Percentiles rank a stretch among this genome's conserved stretches.
Evolutionary conservation across 2,113 vertebrate genomes (phyloP).

Genomic region (Scalopus aquaticus): DNA sequence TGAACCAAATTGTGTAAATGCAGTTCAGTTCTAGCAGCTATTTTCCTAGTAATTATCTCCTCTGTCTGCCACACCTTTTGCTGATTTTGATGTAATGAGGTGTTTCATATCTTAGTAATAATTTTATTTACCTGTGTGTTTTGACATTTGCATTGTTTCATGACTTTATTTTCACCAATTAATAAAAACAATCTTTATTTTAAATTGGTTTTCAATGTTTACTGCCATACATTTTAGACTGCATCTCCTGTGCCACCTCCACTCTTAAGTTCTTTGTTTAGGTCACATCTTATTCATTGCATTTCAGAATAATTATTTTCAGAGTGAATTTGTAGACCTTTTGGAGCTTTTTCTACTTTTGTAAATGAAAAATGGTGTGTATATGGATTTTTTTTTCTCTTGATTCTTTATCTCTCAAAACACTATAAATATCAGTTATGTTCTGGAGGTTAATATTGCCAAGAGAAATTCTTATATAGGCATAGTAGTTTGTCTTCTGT

Average conservation of each 20-base stretch:
- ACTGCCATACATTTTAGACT: neutral
- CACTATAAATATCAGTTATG: neutral
- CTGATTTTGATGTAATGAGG: neutral
- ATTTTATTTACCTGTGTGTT: neutral
- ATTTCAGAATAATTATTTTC: neutral
- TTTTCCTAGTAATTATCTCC: neutral
- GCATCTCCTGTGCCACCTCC: fast-evolving
- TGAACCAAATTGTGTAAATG: neutral
- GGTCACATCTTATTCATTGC: neutral
- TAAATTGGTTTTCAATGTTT: neutral
- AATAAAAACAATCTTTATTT: neutral
- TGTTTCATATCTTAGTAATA: neutral
- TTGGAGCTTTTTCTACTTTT: neutral
- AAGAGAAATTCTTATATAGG: neutral
- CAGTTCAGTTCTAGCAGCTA: neutral
- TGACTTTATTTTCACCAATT: neutral
- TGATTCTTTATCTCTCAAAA: neutral
- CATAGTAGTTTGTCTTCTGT: neutral
- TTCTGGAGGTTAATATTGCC: neutral
- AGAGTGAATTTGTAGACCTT: neutral
- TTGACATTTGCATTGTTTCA: neutral
- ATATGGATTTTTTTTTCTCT: neutral
- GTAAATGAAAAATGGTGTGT: neutral
- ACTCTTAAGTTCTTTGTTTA: neutral
- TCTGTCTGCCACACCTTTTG: neutral